Evolutionary conservation across 1,140 invertebrate species (phyloP).

Genomic region (Drosophila teissieri): DNA sequence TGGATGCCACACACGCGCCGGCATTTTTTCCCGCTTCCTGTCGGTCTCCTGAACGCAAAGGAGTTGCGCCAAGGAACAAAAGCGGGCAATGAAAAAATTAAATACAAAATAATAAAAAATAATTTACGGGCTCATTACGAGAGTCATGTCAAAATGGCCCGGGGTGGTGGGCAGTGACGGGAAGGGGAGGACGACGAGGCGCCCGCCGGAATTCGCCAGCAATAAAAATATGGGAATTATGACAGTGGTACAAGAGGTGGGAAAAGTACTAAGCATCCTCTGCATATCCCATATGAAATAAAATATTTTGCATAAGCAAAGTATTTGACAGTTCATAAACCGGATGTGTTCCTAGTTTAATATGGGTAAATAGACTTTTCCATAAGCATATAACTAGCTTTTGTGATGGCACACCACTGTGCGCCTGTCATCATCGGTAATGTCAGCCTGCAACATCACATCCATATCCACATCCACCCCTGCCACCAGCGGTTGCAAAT

Average conservation of each 20-base stretch:
- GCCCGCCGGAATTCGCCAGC: slow-evolving; percentile 63
- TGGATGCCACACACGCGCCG: slow-evolving; percentile 63
- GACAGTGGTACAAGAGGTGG: slow-evolving; percentile 17
- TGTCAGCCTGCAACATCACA: slow-evolving; percentile 48
- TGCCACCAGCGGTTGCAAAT: slow-evolving; percentile 55
- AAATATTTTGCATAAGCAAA: background rate
- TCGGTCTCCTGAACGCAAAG: slow-evolving; percentile 19
- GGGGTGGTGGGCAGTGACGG: slow-evolving; percentile 8
- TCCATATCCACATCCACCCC: slow-evolving; percentile 9
- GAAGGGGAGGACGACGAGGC: slow-evolving; percentile 16
- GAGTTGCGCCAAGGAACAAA: slow-evolving; percentile 41
- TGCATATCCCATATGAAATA: no score
- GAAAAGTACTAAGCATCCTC: no score
- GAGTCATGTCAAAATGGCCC: slow-evolving; percentile 33
- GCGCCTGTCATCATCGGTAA: slow-evolving; percentile 39
- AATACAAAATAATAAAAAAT: slow-evolving; percentile 83
- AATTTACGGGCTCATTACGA: slow-evolving; percentile 81
- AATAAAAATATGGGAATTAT: slow-evolving; percentile 59
- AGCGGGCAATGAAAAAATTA: slow-evolving; percentile 75
- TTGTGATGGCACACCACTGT: slow-evolving; percentile 25
- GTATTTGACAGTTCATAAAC: no score
- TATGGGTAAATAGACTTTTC: no score
- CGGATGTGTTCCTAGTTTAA: no score
- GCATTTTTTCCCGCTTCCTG: slow-evolving; percentile 19
- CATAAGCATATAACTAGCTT: background rate